These are phyloP conservation scores for Oegoconia quadripuncta DNA, from an alignment of 2,888 invertebrate genomes.

Conservation along the genomic window DNA sequence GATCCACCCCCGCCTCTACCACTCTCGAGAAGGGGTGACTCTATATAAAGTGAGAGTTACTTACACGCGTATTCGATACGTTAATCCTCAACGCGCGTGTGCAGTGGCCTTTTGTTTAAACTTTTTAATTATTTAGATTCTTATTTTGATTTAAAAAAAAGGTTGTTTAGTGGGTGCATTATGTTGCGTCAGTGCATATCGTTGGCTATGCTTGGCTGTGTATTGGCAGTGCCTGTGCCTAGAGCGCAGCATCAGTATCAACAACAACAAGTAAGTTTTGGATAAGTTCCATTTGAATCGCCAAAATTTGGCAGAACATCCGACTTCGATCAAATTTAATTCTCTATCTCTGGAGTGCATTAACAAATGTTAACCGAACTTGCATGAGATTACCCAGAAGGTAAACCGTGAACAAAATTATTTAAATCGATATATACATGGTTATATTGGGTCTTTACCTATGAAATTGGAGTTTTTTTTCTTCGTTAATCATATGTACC, in stretches of 20 bases:
- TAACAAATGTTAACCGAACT: too few species aligned
- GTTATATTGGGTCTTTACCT: too few species aligned
- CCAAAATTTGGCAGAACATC: too few species aligned
- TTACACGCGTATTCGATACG: constrained; percentile 57
- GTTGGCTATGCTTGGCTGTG: constrained; percentile 61
- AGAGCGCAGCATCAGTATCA: constrained; percentile 60
- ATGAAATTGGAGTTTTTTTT: too few species aligned
- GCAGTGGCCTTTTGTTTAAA: constrained; percentile 36
- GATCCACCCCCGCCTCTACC: constrained; percentile 44
- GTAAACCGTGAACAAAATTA: too few species aligned
- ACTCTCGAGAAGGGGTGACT: constrained; percentile 61
- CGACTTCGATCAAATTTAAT: too few species aligned
- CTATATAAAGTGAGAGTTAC: constrained; percentile 69
- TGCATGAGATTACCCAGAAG: too few species aligned
- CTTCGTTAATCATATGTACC: too few species aligned
- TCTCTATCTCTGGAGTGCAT: too few species aligned
- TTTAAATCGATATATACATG: too few species aligned
- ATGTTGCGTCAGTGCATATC: constrained; percentile 64
- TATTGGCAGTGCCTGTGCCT: constrained; percentile 43
- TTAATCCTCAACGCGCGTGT: constrained; percentile 58
- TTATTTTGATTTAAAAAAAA: too few species aligned
- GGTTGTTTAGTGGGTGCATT: constrained; percentile 47
- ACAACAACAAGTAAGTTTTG: constrained; percentile 58
- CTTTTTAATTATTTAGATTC: too few species aligned
- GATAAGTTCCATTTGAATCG: background rate